A percentile compares a stretch with the other conserved stretches of the same genome.
phyloP scores from a whole-genome alignment of 2,113 vertebrate species.

The Terrapene triunguis region DNA sequence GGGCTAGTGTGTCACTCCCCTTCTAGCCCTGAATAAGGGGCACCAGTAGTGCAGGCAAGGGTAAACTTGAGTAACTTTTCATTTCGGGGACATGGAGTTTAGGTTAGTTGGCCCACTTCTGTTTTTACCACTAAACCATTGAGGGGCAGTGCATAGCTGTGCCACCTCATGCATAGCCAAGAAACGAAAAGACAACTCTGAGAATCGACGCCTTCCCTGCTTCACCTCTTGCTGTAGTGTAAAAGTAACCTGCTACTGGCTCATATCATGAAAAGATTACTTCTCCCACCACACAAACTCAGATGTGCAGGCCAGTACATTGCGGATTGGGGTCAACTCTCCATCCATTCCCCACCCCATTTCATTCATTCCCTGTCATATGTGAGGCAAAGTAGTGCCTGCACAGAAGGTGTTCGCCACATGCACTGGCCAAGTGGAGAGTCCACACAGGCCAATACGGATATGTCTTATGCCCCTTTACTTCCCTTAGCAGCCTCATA shows the following conservation, averaged over 20 bases:
- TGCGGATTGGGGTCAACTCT: not conserved
- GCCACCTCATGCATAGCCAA: not conserved
- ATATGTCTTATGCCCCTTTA: not conserved
- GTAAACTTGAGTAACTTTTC: not conserved
- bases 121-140: not conserved
- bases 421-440: not conserved
- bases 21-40: not conserved
- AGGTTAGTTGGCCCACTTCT: not conserved
- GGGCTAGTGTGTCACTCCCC: not conserved
- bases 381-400: not conserved
- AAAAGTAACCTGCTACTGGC: not conserved
- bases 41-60: not conserved
- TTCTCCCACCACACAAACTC: not conserved
- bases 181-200: not conserved
- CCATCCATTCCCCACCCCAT: not conserved
- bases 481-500: not conserved
- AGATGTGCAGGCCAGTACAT: not conserved
- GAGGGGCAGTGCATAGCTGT: accelerated
- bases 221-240: not conserved
- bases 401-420: not conserved
- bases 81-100: not conserved
- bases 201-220: not conserved
- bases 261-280: not conserved
- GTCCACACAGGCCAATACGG: not conserved
- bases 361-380: not conserved